Base-by-base conservation (phyloP, 2,797 vertebrate species). In the Peromyscus aztecus region DNA sequence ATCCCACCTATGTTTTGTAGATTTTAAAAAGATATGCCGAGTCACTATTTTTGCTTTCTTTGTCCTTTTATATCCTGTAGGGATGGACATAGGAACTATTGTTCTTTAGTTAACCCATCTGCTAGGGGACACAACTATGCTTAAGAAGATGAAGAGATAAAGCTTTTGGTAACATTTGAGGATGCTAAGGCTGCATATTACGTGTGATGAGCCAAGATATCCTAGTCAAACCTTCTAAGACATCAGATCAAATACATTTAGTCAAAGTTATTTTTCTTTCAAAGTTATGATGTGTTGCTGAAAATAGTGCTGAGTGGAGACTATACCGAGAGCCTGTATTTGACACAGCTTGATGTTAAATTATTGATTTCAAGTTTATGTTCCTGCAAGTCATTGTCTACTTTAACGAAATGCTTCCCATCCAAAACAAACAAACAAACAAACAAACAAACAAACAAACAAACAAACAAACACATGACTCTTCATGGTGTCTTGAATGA, bases 311-410 rank as follows among this genome's bases (percentile, higher is more conserved):
- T 65, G 34, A 93, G 67, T 27, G 77, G 13, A 49, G 71, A 37
- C 40, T 96, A 21, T 3, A 3, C 17, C 8, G 27, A 65, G 92
- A 63, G 31, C 67, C 67, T 76, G 16, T 52, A 43, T 71, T 86
- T 34, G 63, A 71, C 43, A 73, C 17, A 59, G 34, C 21, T 86
- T 83, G 61, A 55, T 81, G 29, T 55, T 81, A 31, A 89, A 76
- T 52, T 95, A 59, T 46, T 93, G 81, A 93, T 93, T 69, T 14
- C n/a, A 43, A 14, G 77, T 96, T 80, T 82, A 81, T 43, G 55
- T 90, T 93, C 34, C 24, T 95, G 24, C 46, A 89, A 93, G 67
- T 59, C 40, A 91, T 19, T 57, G 43, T 21, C 75, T 73, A 76
- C 59, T 89, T 55, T 16, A 46, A 19, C 65, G 29, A 61, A 76